These are phyloP conservation scores for Panagrolaimus sp. DNA, from an alignment of 1,140 invertebrate species.

Conservation along the genomic window DNA sequence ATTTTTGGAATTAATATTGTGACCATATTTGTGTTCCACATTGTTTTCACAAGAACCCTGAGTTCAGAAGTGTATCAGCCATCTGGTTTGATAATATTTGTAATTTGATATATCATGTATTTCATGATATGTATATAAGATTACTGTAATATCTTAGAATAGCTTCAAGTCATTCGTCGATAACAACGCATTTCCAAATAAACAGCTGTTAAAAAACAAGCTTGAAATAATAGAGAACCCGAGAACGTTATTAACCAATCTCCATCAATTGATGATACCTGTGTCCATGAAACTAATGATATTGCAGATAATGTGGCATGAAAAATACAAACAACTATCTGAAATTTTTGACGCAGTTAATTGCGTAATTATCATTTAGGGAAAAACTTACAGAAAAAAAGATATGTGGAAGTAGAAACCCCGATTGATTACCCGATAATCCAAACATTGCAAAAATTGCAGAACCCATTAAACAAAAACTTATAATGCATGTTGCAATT, in stretches of 20 bases:
- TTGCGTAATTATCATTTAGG: neutral
- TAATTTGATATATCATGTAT: too few species aligned
- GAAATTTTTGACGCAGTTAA: neutral
- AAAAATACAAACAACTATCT: conserved; percentile 19
- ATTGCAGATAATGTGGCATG: conserved; percentile 12
- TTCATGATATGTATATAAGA: too few species aligned
- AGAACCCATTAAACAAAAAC: conserved; percentile 14
- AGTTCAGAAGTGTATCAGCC: too few species aligned
- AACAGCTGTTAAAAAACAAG: conserved; percentile 12
- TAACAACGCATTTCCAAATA: conserved; percentile 17
- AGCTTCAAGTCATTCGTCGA: neutral
- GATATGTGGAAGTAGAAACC: conserved; percentile 18
- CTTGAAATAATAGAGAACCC: conserved; percentile 4
- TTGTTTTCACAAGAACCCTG: too few species aligned
- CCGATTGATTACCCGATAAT: conserved; percentile 9
- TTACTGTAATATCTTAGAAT: too few species aligned
- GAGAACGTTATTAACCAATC: conserved; percentile 1
- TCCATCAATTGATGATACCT: neutral
- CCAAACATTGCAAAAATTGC: conserved; percentile 21
- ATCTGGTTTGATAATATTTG: too few species aligned
- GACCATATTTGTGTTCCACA: too few species aligned
- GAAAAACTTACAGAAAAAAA: conserved; percentile 18
- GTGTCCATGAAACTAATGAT: neutral
- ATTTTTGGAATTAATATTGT: too few species aligned
- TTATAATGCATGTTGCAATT: conserved; percentile 16